Conservation (phyloP, 2,797 vertebrate species). For the Macroramphosus scolopax region DNA sequence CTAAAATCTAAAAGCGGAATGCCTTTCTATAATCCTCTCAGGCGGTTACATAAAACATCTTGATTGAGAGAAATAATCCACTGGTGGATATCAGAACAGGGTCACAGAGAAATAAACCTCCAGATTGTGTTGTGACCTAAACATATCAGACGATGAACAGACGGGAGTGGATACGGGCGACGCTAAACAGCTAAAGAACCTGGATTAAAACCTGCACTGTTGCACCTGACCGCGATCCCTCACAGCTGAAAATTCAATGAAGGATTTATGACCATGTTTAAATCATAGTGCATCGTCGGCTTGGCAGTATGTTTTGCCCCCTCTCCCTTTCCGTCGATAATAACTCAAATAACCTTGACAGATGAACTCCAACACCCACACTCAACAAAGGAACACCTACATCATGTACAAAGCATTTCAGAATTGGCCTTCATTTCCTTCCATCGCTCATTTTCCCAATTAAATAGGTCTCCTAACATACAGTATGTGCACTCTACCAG, state of each 20-base stretch:
- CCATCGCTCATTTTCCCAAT: constrained; percentile 42
- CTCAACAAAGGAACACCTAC: constrained; percentile 38
- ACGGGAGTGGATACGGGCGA: constrained; percentile 17
- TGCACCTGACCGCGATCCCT: constrained; percentile 9
- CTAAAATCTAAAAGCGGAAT: constrained; percentile 57
- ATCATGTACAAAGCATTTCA: constrained; percentile 57
- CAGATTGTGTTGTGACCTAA: constrained; percentile 49
- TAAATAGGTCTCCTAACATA: constrained; percentile 25
- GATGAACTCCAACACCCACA: constrained; percentile 65
- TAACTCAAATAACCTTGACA: constrained; percentile 72
- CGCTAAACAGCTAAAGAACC: constrained; percentile 8
- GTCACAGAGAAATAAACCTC: constrained; percentile 58
- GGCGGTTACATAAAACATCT: constrained; percentile 71
- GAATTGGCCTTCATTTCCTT: constrained; percentile 30
- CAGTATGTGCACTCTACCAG: background rate
- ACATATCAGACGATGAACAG: constrained; percentile 30
- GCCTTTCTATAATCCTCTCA: constrained; percentile 68
- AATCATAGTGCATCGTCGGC: constrained; percentile 44
- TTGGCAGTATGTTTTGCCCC: constrained; percentile 30
- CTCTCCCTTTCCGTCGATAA: constrained; percentile 25
- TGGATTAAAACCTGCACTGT: constrained; percentile 31
- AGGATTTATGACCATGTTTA: constrained; percentile 45
- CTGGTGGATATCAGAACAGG: constrained; percentile 59
- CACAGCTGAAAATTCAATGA: constrained; percentile 29
- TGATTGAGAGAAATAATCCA: constrained; percentile 76